These are phyloP conservation scores for Geotrupes spiniger DNA, from an alignment of 2,888 invertebrate species.

Conservation along the genomic window DNA sequence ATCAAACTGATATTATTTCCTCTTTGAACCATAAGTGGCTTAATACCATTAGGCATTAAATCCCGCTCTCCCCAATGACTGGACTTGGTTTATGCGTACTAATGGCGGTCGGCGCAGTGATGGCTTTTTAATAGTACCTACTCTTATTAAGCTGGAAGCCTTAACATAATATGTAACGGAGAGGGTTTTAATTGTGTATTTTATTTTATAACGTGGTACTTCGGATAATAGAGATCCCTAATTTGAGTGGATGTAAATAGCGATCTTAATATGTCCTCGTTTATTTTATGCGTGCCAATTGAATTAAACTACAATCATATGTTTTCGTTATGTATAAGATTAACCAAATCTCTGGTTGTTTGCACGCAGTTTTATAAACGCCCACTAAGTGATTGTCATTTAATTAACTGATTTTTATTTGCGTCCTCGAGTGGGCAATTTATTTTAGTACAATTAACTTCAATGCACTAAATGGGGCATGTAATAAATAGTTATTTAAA, in stretches of 20 bases:
- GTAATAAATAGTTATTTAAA: too few species aligned
- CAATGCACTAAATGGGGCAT: too few species aligned
- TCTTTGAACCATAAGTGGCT: constrained; percentile 39
- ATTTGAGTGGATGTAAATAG: constrained; percentile 33
- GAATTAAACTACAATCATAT: constrained; percentile 16
- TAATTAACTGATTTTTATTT: neutral
- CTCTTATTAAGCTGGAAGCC: constrained; percentile 33
- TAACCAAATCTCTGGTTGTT: constrained; percentile 4
- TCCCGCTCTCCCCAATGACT: constrained; percentile 35
- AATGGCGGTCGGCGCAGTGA: constrained; percentile 46
- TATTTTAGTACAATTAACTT: too few species aligned
- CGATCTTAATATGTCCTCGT: constrained; percentile 35
- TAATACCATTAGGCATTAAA: constrained; percentile 40
- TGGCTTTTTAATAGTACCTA: constrained; percentile 47
- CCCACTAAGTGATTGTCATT: constrained; percentile 1
- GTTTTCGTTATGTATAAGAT: constrained; percentile 24
- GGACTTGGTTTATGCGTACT: constrained; percentile 41
- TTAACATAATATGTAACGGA: constrained; percentile 23
- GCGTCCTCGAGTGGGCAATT: too few species aligned
- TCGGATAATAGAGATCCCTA: constrained; percentile 35
- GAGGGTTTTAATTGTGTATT: constrained; percentile 37
- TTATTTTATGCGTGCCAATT: constrained; percentile 24
- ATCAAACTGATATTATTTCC: constrained; percentile 39
- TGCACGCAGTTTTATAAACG: constrained; percentile 1
- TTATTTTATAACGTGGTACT: constrained; percentile 38